A percentile compares a stretch with the other conserved stretches of the same genome.
Evolutionary conservation across 1,140 invertebrate species (phyloP).

Genomic region (Cotesia glomerata): DNA sequence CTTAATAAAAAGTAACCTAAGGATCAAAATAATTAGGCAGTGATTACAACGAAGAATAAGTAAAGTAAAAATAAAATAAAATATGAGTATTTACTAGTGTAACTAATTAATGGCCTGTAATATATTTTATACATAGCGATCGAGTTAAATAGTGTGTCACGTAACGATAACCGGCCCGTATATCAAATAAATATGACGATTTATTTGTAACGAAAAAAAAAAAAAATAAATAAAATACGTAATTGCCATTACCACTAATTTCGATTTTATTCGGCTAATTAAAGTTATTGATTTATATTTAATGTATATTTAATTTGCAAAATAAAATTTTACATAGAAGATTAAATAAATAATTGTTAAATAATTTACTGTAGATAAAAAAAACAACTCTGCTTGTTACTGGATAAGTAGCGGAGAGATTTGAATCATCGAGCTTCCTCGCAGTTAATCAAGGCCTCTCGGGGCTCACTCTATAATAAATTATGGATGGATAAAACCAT

Average conservation of each 20-base stretch:
- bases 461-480: conserved; percentile 1
- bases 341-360: conserved; percentile 4
- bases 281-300: conserved; percentile 1
- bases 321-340: not conserved
- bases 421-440: conserved; percentile 29
- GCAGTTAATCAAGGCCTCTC: conserved; percentile 21
- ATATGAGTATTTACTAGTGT: conserved; percentile 28
- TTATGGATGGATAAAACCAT: not conserved
- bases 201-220: conserved; percentile 2
- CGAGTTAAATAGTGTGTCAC: no score
- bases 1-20: not conserved
- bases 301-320: conserved; percentile 1
- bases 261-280: no score
- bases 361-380: not conserved
- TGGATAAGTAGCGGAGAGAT: no score
- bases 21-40: not conserved
- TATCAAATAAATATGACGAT: not conserved
- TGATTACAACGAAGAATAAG: conserved; percentile 22
- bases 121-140: conserved; percentile 24
- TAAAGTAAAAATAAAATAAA: no score
- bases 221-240: not conserved
- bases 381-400: not conserved
- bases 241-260: not conserved
- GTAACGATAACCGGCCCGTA: not conserved
- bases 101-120: conserved; percentile 34